Evolutionary conservation across 2,113 vertebrate genomes (phyloP), one percentile per base, ranked within the genome.

Genomic region (Vireo altiloquus): DNA sequence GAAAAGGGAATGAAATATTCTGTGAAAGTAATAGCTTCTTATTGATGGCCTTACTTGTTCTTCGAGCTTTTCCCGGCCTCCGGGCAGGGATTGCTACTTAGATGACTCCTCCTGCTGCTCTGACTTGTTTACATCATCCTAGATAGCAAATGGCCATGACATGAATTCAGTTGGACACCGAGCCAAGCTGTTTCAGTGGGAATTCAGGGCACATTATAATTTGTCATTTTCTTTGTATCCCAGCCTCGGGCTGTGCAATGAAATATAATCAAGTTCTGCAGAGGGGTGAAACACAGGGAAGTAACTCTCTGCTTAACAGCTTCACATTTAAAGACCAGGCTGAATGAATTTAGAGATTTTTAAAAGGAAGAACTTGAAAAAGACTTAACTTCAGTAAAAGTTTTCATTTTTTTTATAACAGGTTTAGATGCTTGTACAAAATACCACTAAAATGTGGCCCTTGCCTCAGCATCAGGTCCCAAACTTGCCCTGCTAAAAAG

Each of bases 41-140:
- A 88, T 94, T 96, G 91, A 82, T 86, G 64, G 35, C 78, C 52
- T 68, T 85, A 35, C 89, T 93, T 87, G 54, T 80, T 85, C 86
- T 72, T 81, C 1, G 1, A 95, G 86, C 47, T 95, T 93, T 93
- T 92, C 63, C 75, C 96, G 76, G 86, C 88, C 90, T 90, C 77
- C 64, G 70, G 94, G 95, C 90, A 96, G 60, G 87, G 60, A 83
- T 92, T 96, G 68, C 88, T 92, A 37, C 90, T 95, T 88, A 86
- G 87, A 92, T 90, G 91, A 79, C 75, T 77, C 40, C 60, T 81
- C 64, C 79, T 92, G 94, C 92, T 96, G 91, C 75, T 96, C 75
- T 92, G 87, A 76, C 83, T 94, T 97, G 83, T 97, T 96, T 95
- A 88, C 95, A 94, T 76, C 89, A 92, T 93, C 65, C 89, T 72